Conservation (phyloP, 2,888 invertebrate genomes). For the Cordilura impudica region DNA sequence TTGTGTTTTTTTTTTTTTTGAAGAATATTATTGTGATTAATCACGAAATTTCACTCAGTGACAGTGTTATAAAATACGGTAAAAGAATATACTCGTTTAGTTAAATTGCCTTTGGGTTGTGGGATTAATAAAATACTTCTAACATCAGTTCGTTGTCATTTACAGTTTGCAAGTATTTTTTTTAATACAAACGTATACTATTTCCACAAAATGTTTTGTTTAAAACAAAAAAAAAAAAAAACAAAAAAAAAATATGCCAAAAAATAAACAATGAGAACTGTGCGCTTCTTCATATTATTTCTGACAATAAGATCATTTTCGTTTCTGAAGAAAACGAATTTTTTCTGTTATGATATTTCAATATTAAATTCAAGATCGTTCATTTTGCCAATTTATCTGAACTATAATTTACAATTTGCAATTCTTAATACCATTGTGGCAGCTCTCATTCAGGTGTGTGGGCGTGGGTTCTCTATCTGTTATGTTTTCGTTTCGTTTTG, state of each 20-base stretch:
- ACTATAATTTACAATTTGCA: slow-evolving; percentile 22
- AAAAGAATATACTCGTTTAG: too few relatives aligned
- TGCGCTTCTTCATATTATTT: slow-evolving; percentile 22
- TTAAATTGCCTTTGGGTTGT: not conserved
- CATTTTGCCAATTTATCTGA: slow-evolving; percentile 25
- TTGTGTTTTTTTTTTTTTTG: too few relatives aligned
- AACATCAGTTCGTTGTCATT: not conserved
- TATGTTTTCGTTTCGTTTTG: not conserved
- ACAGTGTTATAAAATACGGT: too few relatives aligned
- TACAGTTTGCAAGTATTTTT: not conserved
- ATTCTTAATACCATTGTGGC: slow-evolving; percentile 55
- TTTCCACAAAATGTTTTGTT: not conserved
- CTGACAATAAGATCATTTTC: not conserved
- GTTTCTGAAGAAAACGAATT: not conserved
- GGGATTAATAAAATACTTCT: not conserved
- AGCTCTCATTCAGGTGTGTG: slow-evolving; percentile 48
- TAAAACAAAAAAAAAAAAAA: not conserved
- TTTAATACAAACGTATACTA: too few relatives aligned
- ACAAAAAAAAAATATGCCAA: slow-evolving; percentile 14
- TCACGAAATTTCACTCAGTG: too few relatives aligned
- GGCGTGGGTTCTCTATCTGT: slow-evolving; percentile 2
- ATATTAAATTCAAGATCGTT: not conserved
- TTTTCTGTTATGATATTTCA: slow-evolving; percentile 9
- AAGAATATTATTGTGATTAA: too few relatives aligned
- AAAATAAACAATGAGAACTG: slow-evolving; percentile 18